phyloP scores from a whole-genome alignment of 2,113 vertebrate genomes.

The Serilophus lunatus region DNA sequence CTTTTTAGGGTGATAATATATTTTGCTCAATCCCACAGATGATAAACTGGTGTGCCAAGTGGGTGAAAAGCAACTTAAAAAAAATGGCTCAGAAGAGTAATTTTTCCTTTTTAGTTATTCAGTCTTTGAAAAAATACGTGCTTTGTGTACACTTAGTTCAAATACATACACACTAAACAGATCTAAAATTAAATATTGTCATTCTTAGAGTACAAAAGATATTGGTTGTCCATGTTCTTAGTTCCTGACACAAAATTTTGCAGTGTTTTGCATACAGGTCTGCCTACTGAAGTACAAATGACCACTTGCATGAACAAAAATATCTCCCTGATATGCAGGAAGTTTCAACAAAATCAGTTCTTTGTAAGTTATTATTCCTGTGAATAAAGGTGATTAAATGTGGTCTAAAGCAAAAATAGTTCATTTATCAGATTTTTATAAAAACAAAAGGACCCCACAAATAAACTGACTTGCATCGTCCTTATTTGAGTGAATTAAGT shows the following conservation, averaged over 20 bases:
- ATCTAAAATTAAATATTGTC: not conserved
- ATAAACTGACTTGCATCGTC: not conserved
- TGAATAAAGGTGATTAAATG: not conserved
- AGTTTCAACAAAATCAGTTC: not conserved
- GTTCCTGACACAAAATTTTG: not conserved
- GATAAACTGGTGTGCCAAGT: not conserved
- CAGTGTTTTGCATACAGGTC: not conserved
- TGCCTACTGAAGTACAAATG: not conserved
- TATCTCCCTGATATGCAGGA: not conserved
- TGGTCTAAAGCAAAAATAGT: not conserved
- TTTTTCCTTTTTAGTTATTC: not conserved
- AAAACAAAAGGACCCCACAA: not conserved
- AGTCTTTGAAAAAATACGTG: not conserved
- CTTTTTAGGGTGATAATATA: not conserved
- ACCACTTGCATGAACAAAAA: not conserved
- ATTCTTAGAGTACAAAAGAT: not conserved
- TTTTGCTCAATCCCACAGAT: not conserved
- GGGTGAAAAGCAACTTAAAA: not conserved
- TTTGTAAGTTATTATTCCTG: not conserved
- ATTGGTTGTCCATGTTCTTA: not conserved
- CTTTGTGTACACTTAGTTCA: not conserved
- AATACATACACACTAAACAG: not conserved
- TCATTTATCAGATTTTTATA: not conserved
- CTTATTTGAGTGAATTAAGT: not conserved
- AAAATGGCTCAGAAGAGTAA: not conserved